Percentiles rank a stretch among this genome's conserved stretches.
Conservation (phyloP, 2,113 vertebrate species). For the Micronycteris hirsuta region DNA sequence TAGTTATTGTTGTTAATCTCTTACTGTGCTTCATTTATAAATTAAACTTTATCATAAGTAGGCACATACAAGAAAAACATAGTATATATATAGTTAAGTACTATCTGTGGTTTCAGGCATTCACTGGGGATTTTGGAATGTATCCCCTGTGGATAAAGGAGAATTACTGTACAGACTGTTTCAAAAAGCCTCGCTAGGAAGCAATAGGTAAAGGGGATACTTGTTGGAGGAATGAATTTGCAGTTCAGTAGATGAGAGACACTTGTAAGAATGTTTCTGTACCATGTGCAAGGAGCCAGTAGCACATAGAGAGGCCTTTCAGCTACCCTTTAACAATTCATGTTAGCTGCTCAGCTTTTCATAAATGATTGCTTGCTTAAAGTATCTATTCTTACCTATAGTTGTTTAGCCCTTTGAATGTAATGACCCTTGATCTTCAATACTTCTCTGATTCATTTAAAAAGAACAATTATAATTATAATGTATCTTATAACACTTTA, state of each 20-base stretch:
- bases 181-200: not conserved
- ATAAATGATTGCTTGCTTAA: not conserved
- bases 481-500: not conserved
- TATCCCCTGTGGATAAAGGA: not conserved
- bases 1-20: not conserved
- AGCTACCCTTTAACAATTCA: not conserved
- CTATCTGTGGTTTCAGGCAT: not conserved
- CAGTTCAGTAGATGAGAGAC: not conserved
- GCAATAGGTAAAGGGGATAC: not conserved
- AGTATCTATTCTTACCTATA: slow-evolving; percentile 18
- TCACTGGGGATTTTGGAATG: not conserved
- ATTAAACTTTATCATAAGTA: not conserved
- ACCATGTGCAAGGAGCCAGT: not conserved
- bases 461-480: not conserved
- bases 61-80: not conserved
- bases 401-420: not conserved
- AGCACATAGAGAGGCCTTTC: not conserved
- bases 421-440: not conserved
- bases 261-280: not conserved
- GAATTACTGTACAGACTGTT: not conserved
- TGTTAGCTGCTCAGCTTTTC: not conserved
- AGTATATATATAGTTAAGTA: not conserved
- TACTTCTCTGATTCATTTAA: slow-evolving; percentile 14
- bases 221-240: not conserved
- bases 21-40: not conserved